Evolutionary conservation across 2,888 invertebrate species (phyloP), one percentile per base, ranked within the genome.

Genomic region (Myathropa florea): DNA sequence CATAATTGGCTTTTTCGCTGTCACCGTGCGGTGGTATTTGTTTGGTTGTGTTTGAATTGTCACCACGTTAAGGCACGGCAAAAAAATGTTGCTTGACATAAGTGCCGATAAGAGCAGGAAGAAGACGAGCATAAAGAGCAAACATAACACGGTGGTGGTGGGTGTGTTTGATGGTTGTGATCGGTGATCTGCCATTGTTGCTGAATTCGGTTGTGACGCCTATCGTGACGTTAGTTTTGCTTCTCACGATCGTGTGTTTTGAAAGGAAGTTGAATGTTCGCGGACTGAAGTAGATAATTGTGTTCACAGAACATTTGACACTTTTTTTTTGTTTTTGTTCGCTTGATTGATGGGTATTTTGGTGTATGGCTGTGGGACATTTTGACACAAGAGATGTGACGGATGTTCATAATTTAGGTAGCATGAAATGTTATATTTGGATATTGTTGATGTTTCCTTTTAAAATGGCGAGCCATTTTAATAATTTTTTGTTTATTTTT

Each of bases 251-350:
- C n/a, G 21, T 39, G 59, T 70, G 59, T 70, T 68, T 70, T 36
- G 36, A 26, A 10, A 70, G 59, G 70, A 59, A 70, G 59, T 68
- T 68, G 68, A 68, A 68, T 68, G 68, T 18, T 55, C 21, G 67
- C 9, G 14, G 6, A 67, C 46, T 10, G 24, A 57, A 68, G 53
- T 24, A 33, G 57, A 68, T 23, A 24, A 57, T 55, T 57, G 33
- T 18, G 21, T 68, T 68, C 30, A 57, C 14, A 57, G 33, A 68
- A 68, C 7, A 55, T 57, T 55, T 9, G 28, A 30, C 46, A 46
- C 6, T 7, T 21, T 21, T 46, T 28, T 53, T 4, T 64, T 39
- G 2, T 53, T 0, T 12, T 18, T 28, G 39, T 10, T 67, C 12
- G 18, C 18, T 1, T 46, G 18, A 46, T 68, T 33, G 57, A 68